These are phyloP conservation scores for Ischnura elegans DNA, from an alignment of 2,888 invertebrate genomes.

Conservation along the genomic window DNA sequence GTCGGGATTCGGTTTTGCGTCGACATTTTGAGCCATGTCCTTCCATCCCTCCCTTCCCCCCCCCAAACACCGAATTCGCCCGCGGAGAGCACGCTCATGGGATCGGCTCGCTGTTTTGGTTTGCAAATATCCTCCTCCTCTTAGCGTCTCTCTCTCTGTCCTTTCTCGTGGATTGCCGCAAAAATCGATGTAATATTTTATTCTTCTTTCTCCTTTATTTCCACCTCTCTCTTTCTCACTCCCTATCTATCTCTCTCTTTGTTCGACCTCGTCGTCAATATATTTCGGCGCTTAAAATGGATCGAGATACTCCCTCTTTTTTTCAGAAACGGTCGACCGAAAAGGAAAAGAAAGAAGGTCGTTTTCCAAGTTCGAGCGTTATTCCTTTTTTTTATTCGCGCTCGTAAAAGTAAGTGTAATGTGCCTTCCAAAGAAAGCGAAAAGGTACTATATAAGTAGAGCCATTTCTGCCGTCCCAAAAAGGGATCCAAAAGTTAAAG, in stretches of 20 bases:
- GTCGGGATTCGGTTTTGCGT: not conserved
- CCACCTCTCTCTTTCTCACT: no score
- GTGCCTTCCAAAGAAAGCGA: not conserved
- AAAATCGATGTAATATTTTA: not conserved
- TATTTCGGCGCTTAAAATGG: not conserved
- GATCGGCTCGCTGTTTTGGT: not conserved
- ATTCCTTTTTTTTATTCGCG: not conserved
- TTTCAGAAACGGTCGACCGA: not conserved
- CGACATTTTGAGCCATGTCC: not conserved
- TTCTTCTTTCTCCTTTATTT: no score
- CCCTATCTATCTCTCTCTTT: no score
- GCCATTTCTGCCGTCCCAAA: not conserved
- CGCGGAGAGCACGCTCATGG: not conserved
- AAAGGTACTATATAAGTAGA: not conserved
- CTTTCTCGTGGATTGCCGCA: not conserved
- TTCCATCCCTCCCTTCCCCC: not conserved
- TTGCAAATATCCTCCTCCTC: not conserved
- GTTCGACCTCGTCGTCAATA: not conserved
- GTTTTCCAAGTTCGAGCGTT: not conserved
- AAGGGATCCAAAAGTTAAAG: not conserved
- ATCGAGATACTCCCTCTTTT: not conserved
- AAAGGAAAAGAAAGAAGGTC: not conserved
- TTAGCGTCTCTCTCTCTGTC: no score
- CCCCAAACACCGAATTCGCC: no score
- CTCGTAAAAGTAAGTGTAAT: not conserved